phyloP scores from a whole-genome alignment of 2,888 invertebrate genomes.

The Mongoloraphidia duomilia region DNA sequence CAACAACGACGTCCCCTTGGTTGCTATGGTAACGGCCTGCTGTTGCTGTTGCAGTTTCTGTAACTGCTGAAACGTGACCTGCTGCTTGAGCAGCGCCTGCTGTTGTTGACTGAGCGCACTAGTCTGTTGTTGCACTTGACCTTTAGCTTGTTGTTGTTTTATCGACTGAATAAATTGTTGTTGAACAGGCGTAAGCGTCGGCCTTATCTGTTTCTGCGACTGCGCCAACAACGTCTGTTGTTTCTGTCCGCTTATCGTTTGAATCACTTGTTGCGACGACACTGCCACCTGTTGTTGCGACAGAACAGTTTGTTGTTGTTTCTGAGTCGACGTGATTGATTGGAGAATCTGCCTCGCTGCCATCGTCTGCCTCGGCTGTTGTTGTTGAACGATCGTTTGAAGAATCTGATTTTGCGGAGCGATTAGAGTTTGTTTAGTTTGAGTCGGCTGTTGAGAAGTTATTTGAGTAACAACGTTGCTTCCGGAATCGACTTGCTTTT shows the following conservation, averaged over 20 bases:
- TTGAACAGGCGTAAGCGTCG: conserved; percentile 26
- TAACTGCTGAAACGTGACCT: conserved; percentile 28
- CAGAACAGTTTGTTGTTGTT: conserved; percentile 7
- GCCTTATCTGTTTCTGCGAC: conserved; percentile 12
- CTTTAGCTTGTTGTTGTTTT: conserved; percentile 24
- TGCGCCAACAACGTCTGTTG: conserved; percentile 3
- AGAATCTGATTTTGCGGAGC: conserved; percentile 1
- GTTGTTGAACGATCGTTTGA: conserved; percentile 6
- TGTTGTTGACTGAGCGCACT: conserved; percentile 26
- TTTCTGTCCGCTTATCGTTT: conserved; percentile 3
- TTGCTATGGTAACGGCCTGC: conserved; percentile 19
- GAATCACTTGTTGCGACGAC: conserved; percentile 14
- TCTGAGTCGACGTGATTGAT: conserved; percentile 4
- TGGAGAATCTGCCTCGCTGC: conserved; percentile 4
- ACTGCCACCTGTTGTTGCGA: conserved; percentile 17
- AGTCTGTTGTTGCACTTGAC: conserved; percentile 22
- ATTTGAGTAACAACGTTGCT: conserved; percentile 17
- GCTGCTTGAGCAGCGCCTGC: conserved; percentile 35
- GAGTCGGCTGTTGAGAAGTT: neutral
- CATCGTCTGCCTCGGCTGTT: conserved; percentile 5
- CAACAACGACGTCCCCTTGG: conserved; percentile 20
- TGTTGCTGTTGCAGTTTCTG: conserved; percentile 26
- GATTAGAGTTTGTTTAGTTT: neutral
- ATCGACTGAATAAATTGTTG: conserved; percentile 33
- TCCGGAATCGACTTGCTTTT: conserved; percentile 19